Evolutionary conservation across 2,113 vertebrate species (phyloP).

Genomic region (Hassar affinis): DNA sequence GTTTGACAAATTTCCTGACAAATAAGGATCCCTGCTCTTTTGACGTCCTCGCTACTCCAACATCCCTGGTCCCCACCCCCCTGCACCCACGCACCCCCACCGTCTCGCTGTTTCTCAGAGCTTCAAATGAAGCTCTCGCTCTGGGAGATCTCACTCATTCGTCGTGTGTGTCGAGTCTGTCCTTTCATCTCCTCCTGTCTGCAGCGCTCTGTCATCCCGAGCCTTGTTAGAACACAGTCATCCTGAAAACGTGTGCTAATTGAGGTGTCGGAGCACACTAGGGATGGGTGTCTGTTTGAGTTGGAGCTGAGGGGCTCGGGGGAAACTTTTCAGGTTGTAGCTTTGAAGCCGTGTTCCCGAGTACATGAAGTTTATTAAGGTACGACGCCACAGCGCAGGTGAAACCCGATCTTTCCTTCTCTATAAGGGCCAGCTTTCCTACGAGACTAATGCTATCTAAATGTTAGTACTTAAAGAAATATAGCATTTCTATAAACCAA

Average conservation of each 20-base stretch:
- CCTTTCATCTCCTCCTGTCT: constrained; percentile 62
- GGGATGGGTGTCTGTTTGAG: constrained; percentile 54
- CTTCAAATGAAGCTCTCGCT: constrained; percentile 49
- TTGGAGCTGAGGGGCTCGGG: not conserved
- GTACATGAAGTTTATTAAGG: not conserved
- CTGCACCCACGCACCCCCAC: constrained; percentile 20
- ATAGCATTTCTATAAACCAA: no score
- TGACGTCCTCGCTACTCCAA: constrained; percentile 17
- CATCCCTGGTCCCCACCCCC: constrained; percentile 23
- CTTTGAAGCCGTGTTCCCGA: not conserved
- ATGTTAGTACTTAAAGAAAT: no score
- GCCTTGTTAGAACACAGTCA: constrained; percentile 66
- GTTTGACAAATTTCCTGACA: not conserved
- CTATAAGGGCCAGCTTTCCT: not conserved
- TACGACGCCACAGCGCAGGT: no score
- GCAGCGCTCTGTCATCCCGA: constrained; percentile 58
- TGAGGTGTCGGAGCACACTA: constrained; percentile 63
- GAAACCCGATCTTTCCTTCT: not conserved
- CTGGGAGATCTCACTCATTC: constrained; percentile 58
- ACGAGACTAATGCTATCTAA: no score
- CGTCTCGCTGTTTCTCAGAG: constrained; percentile 2
- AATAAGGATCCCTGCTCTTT: not conserved
- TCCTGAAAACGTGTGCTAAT: constrained; percentile 60
- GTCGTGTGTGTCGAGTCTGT: constrained; percentile 58
- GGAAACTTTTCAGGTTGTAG: constrained; percentile 4